These are phyloP conservation scores for Upupa epops DNA, from an alignment of 2,113 vertebrate genomes.

Conservation along the genomic window DNA sequence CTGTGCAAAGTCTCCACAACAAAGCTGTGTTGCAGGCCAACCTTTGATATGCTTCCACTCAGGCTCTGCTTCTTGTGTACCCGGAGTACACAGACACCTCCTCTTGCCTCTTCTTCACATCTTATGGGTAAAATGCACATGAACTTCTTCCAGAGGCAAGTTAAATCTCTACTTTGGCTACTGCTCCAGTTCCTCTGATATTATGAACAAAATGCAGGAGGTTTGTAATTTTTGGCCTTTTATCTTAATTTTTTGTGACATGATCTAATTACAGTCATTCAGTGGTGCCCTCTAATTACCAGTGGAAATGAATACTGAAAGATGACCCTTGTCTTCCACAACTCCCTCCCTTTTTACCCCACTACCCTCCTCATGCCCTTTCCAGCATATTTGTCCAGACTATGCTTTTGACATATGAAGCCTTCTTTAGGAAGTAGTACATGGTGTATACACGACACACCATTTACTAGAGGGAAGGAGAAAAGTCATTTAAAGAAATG, in stretches of 20 bases:
- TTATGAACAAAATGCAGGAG: slow-evolving; percentile 22
- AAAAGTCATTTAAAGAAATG: not conserved
- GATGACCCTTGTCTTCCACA: slow-evolving; percentile 62
- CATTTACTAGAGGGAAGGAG: not conserved
- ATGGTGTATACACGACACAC: not conserved
- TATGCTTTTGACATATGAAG: not conserved
- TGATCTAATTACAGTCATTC: slow-evolving; percentile 68
- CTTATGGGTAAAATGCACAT: not conserved
- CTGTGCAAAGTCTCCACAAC: not conserved
- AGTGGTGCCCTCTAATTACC: slow-evolving; percentile 67
- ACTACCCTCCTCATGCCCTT: slow-evolving; percentile 41
- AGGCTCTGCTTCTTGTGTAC: not conserved
- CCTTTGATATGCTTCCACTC: not conserved
- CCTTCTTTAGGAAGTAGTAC: slow-evolving; percentile 17
- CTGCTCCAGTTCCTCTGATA: not conserved
- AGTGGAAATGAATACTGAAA: slow-evolving; percentile 74
- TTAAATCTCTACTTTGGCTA: not conserved
- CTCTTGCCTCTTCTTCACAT: not conserved
- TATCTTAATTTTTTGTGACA: slow-evolving; percentile 76
- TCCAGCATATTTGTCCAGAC: not conserved
- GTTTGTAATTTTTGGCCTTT: slow-evolving; percentile 42
- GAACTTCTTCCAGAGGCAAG: not conserved
- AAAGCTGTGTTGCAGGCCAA: not conserved
- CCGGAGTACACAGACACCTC: not conserved
- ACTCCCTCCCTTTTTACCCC: slow-evolving; percentile 36